Conservation (phyloP, 2,797 vertebrate genomes). For the Anguilla marmorata region DNA sequence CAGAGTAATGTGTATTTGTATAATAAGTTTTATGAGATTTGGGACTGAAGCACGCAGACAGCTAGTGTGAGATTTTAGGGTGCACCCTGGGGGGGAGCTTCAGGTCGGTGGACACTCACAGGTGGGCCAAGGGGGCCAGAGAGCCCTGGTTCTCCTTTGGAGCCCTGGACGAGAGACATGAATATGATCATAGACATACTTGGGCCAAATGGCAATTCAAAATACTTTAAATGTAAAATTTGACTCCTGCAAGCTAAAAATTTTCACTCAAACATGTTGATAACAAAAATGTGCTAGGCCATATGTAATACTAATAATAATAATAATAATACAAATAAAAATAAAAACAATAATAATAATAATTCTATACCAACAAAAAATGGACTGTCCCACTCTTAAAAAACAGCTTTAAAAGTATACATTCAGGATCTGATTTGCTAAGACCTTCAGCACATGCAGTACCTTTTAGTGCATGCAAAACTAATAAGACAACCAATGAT, state of each 20-base stretch:
- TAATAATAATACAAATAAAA: not conserved
- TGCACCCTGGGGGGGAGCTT: not conserved
- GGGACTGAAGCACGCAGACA: not conserved
- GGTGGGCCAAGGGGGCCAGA: constrained; percentile 60
- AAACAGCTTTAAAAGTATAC: not conserved
- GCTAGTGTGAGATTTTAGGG: not conserved
- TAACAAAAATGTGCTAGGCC: not conserved
- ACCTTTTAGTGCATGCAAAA: not conserved
- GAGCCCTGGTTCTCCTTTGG: constrained; percentile 73
- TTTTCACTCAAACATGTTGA: not conserved
- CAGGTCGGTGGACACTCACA: constrained; percentile 51
- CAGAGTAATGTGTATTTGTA: not conserved
- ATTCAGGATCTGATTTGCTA: not conserved
- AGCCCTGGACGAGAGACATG: constrained; percentile 66
- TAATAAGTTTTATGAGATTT: rapidly evolving
- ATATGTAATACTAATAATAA: not conserved
- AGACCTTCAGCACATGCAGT: not conserved
- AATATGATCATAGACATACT: not conserved
- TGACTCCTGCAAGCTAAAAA: not conserved
- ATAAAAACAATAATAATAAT: too few species aligned
- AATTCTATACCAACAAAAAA: not conserved
- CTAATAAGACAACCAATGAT: not conserved
- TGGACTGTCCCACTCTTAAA: not conserved
- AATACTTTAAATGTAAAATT: not conserved
- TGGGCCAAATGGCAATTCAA: not conserved